Base-by-base conservation (phyloP, 2,888 invertebrate genomes). In the Dryomyza anilis region DNA sequence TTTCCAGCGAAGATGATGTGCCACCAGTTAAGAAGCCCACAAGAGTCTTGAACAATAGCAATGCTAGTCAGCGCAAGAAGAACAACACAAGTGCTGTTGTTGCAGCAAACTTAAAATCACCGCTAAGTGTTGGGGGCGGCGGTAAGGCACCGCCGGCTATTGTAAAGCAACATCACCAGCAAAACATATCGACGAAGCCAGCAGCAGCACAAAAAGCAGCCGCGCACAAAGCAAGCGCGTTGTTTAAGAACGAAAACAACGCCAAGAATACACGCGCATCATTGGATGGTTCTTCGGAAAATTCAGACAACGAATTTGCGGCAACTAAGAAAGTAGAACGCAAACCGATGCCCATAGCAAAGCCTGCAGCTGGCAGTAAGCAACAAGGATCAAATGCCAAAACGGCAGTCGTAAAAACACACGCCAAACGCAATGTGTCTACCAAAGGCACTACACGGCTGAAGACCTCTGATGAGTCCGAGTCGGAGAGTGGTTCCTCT, bases 221-320 rank as follows among this genome's bases (percentile, higher is more conserved):
- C n/a, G n/a, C n/a, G n/a, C 7, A 23, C 39, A 39, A 39, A 39
- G 8, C 8, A 66, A 7, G 68, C 68, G 6, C 1, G 59, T 23
- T 7, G 1, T 27, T 29, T 53, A 14, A 21, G 27, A 7, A 14
- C 14, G 29, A 14, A 14, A 59, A 59, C 12, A 30, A 48, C n/a
- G 29, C 21, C 14, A 27, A 43, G 36, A 55, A 50, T 52, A 23
- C 25, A 12, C 45, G 29, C 75, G 93, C 93, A 75, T 93, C 93
- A 61, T 92, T 93, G 0, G 92, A 91, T 71, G 92, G 92, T 70
- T 88, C 88, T 69, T 88, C 89, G n/a, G 89, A 89, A 73, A 55
- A 46, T 39, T 88, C 88, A 56, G 84, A 84, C 73, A 75, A 84
- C 1, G 84, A 87, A 73, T 81, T 85, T 46, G 83, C 83, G 65